Conservation (phyloP, 2,888 invertebrate genomes). For the Meiosimyza decipiens region DNA sequence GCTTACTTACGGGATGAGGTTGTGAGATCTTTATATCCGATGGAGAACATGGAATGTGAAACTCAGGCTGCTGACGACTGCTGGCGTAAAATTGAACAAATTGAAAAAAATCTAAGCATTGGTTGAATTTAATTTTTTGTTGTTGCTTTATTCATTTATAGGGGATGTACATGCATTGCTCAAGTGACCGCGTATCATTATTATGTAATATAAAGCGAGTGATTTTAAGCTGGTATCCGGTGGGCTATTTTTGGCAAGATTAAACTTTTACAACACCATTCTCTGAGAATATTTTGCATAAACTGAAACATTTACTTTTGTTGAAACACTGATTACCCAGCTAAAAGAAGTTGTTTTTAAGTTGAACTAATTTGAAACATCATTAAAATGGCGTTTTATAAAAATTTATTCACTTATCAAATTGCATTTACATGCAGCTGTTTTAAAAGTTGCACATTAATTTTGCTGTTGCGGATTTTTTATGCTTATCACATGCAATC, state of each 20-base stretch:
- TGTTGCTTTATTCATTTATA: background rate
- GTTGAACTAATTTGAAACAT: too few species aligned
- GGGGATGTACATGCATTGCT: background rate
- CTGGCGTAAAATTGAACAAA: slow-evolving; percentile 56
- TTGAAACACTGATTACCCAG: too few species aligned
- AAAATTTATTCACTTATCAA: too few species aligned
- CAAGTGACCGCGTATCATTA: slow-evolving; percentile 2
- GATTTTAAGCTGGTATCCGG: slow-evolving; percentile 14
- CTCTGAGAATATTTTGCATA: too few species aligned
- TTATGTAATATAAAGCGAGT: background rate
- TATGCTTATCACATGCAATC: slow-evolving; percentile 30
- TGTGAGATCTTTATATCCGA: background rate
- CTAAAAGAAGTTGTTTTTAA: too few species aligned
- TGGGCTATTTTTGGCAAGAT: background rate
- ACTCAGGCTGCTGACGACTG: slow-evolving; percentile 1
- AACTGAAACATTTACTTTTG: too few species aligned
- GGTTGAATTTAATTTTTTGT: slow-evolving; percentile 21
- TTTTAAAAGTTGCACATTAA: slow-evolving; percentile 10
- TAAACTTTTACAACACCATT: too few species aligned
- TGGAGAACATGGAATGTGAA: slow-evolving; percentile 9
- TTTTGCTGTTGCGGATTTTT: slow-evolving; percentile 9
- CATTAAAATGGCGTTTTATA: too few species aligned
- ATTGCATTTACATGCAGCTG: background rate
- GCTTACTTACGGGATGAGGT: background rate
- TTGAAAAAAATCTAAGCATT: slow-evolving; percentile 52